Conservation (phyloP, 2,888 invertebrate species). For the Chelonus formosanus region DNA sequence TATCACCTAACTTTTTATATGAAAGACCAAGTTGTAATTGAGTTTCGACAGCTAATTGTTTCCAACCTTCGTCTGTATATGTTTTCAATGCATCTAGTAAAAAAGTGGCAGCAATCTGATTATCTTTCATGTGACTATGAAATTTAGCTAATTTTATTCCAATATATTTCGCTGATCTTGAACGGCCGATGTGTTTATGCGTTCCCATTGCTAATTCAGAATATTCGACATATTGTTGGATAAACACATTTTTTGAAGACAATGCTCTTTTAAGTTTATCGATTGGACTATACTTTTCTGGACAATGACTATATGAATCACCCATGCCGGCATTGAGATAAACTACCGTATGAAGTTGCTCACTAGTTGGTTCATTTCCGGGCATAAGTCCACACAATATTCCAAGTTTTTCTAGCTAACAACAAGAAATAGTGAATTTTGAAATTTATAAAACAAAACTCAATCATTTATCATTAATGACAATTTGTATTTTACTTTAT, state of each 20-base stretch:
- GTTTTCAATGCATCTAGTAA: conserved; percentile 86
- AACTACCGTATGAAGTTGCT: conserved; percentile 89
- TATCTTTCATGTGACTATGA: conserved; percentile 85
- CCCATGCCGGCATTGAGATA: conserved; percentile 92
- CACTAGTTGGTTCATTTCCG: conserved; percentile 81
- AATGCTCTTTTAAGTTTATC: conserved; percentile 89
- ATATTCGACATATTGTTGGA: conserved; percentile 89
- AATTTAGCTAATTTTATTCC: conserved; percentile 90
- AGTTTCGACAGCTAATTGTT: conserved; percentile 81
- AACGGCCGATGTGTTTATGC: conserved; percentile 86
- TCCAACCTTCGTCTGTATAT: conserved; percentile 89
- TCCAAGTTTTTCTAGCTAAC: conserved; percentile 79
- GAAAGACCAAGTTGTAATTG: conserved; percentile 85
- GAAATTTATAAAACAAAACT: too few species aligned
- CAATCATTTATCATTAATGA: too few species aligned
- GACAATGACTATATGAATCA: conserved; percentile 69
- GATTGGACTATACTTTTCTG: conserved; percentile 66
- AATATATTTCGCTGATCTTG: conserved; percentile 85
- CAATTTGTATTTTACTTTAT: too few species aligned
- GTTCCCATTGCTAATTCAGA: conserved; percentile 96
- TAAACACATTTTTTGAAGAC: conserved; percentile 88
- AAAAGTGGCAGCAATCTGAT: conserved; percentile 89
- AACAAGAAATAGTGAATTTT: too few species aligned
- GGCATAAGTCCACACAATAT: conserved; percentile 91
- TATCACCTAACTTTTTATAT: conserved; percentile 82